Conservation (phyloP, 1,140 invertebrate genomes). For the Bombus pascuorum region DNA sequence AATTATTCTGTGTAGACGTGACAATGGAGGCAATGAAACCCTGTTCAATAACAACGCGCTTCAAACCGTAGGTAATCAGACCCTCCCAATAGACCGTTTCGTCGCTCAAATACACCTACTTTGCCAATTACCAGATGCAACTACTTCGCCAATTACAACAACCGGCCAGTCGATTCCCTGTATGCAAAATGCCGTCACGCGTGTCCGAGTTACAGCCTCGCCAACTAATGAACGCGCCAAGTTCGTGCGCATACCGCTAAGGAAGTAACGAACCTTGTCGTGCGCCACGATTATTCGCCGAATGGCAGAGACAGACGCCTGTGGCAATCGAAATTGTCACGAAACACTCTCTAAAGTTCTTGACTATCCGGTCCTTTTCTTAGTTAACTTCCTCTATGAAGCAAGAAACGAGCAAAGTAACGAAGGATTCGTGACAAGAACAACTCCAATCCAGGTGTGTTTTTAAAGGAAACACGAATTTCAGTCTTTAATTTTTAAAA, state of each 20-base stretch:
- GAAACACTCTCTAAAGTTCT: not conserved
- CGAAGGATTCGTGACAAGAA: too few species aligned
- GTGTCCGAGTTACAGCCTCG: constrained; percentile 22
- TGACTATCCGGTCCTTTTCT: not conserved
- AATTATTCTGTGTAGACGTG: not conserved
- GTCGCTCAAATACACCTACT: constrained; percentile 49
- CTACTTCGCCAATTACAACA: constrained; percentile 51
- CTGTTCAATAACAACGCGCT: constrained; percentile 12
- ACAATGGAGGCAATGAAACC: not conserved
- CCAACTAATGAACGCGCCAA: constrained; percentile 44
- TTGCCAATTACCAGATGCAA: constrained; percentile 36
- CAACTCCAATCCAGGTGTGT: too few species aligned
- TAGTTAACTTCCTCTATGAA: too few species aligned
- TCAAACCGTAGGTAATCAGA: constrained; percentile 36
- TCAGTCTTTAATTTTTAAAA: too few species aligned
- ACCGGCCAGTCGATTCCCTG: constrained; percentile 27
- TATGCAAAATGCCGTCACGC: constrained; percentile 40
- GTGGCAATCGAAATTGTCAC: constrained; percentile 16
- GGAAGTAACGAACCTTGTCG: constrained; percentile 41
- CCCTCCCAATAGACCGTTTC: constrained; percentile 41
- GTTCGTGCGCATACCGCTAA: constrained; percentile 26
- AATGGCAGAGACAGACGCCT: constrained; percentile 1
- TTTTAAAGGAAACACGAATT: too few species aligned
- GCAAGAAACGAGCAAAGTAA: too few species aligned
- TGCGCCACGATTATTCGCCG: constrained; percentile 27